Evolutionary conservation across 2,888 invertebrate genomes (phyloP).

Genomic region (Habroteleia sp.): DNA sequence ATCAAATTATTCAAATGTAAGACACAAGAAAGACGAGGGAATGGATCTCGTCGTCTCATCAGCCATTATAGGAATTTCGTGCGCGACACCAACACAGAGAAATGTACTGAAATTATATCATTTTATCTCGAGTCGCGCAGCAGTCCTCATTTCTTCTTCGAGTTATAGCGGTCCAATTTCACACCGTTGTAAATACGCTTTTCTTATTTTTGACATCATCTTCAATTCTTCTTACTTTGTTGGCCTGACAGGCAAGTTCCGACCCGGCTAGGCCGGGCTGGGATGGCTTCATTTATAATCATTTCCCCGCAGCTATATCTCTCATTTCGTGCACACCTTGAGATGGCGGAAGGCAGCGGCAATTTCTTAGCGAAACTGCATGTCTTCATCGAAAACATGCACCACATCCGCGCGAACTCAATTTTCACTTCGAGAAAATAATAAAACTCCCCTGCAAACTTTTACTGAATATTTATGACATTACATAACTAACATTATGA

Average conservation of each 20-base stretch:
- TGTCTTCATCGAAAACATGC: constrained; percentile 65
- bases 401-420: constrained; percentile 45
- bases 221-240: constrained; percentile 80
- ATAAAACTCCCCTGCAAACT: constrained; percentile 52
- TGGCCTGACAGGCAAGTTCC: constrained; percentile 72
- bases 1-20: constrained; percentile 31
- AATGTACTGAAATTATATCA: constrained; percentile 70
- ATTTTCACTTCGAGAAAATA: constrained; percentile 60
- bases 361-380: constrained; percentile 65
- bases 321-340: constrained; percentile 67
- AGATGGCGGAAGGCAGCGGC: constrained; percentile 58
- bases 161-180: constrained; percentile 78
- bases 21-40: constrained; percentile 10
- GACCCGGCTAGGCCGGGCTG: constrained; percentile 65
- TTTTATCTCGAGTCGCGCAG: constrained; percentile 67
- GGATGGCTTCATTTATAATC: constrained; percentile 80
- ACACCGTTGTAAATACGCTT: constrained; percentile 80
- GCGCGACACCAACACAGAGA: constrained; percentile 35
- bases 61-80: constrained; percentile 43
- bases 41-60: constrained; percentile 39
- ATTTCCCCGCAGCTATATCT: constrained; percentile 77
- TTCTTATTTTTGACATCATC: constrained; percentile 79
- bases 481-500: constrained; percentile 51
- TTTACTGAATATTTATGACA: constrained; percentile 54
- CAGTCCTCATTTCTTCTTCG: constrained; percentile 74